Evolutionary conservation across 2,888 invertebrate species (phyloP), one percentile per base, ranked within the genome.

Genomic region (Pecten maximus): DNA sequence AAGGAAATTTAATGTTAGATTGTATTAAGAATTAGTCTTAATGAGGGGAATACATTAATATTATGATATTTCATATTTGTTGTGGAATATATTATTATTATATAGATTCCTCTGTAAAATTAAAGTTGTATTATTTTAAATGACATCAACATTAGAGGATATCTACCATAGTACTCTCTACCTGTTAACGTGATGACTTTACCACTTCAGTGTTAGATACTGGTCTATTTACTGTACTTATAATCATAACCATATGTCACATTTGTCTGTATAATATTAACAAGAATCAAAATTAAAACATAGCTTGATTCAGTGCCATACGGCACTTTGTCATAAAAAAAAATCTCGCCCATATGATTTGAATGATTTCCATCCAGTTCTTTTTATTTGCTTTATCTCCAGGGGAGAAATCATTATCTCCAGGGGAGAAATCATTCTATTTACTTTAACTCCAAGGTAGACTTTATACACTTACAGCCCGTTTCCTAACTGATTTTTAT

Each of bases 401-500:
- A 2, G 74, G 74, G 35, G 74, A 28, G 74, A 74, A 74, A 35
- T 74, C 8, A 28, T 74, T 74, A 74, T 35, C 74, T 74, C 74
- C 28, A 2, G 74, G 74, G 35, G 74, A 28, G 74, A 74, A 74
- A 35, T 74, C 8, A 28, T 74, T 74, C 6, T 74, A 74, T 74
- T 74, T 28, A 28, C 74, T 2, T 35, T 10, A 35, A 35, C 74
- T 74, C 35, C 74, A 35, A 35, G 74, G 10, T 2, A 74, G 35
- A 35, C 35, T 35, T 28, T 74, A 74, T 74, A 23, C 35, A 74
- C 74, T 35, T 74, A 60, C 35, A 35, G 8, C 35, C 74, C 35
- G 35, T 74, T 74, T 35, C 74, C 74, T 74, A 74, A 74, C 35
- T 74, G 74, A 74, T 74, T 74, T n/a, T 28, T 35, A 74, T 35